Evolutionary conservation across 2,888 invertebrate species (phyloP), one percentile per base, ranked within the genome.

Genomic region (Nomada lathburiana): DNA sequence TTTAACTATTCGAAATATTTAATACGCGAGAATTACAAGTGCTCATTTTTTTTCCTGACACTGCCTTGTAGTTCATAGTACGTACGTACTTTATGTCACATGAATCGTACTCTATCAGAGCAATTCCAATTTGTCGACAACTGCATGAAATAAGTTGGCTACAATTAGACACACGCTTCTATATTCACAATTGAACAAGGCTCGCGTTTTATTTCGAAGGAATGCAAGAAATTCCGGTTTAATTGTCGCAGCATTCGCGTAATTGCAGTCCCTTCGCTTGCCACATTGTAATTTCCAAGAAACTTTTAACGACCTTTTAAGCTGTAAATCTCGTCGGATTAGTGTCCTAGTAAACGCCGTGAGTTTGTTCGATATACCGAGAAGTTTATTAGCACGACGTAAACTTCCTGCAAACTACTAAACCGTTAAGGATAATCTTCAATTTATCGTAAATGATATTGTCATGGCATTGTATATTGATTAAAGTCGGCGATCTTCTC

Each of bases 401-500:
- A 78, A 82, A 84, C 71, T 81, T 80, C 57, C 69, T 65, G 76
- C 72, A 63, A 81, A 82, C 73, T 80, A 70, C 53, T 59, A 64
- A 76, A 68, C 81, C 76, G 79, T 82, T 83, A 82, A 71, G 69
- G 74, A 76, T 75, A 74, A 60, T 63, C 80, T 72, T 74, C 86
- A 83, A 88, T 86, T 79, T 86, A 62, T 70, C 65, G 74, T 81
- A 81, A 88, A 88, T 71, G 88, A 71, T 62, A 64, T 75, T 79
- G 76, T 83, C 82, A 65, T 59, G 74, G 72, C 70, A n/a, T 55
- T 20, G 82, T 69, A 84, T 88, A 78, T 80, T 86, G 82, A 87
- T 88, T 87, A 88, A 82, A 76, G 78, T 86, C 81, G 83, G 83
- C 84, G 84, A 86, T 87, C 82, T 71, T 23, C 29, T 7, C 2